Evolutionary conservation across 2,888 invertebrate species (phyloP), one percentile per base, ranked within the genome.

Genomic region (Malachius bipustulatus): DNA sequence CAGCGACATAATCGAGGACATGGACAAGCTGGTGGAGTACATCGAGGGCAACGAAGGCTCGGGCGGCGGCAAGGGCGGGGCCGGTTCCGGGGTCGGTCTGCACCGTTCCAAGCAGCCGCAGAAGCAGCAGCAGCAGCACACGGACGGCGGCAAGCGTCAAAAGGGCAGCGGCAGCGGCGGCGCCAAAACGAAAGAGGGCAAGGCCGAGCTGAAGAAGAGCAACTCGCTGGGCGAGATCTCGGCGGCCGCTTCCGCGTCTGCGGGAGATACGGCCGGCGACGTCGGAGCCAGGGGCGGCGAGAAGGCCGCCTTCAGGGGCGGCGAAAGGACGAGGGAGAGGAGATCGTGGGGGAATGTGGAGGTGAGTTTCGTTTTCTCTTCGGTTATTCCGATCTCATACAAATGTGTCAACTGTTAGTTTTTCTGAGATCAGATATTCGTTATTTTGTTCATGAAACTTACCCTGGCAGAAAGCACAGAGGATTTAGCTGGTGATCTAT

Each of bases 201-300:
- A 64, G 24, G 51, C 29, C 32, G 66, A 67, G 43, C 52, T 73
- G 38, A 75, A 81, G 55, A 80, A 83, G 46, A 77, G 82, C 44
- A 78, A 81, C 55, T 84, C 84, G 16, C 64, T 87, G 48, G 84
- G 85, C 59, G 87, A 87, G 63, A 72, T 84, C 30, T 82, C 82
- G 31, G 77, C 79, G 47, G 76, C 80, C 38, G 79, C 75, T 59
- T 66, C 82, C 44, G 80, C 79, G 51, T 81, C 81, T 51, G 68
- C 77, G 36, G 43, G 35, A 19, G 49, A 51, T 30, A 44, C 77
- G 24, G 32, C 40, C 26, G 45, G 52, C 34, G 37, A 49, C 39
- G 33, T 69, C 69, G 34, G 60, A 68, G 32, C 56, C 60, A 10
- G 30, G 30, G n/a, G 35, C 30, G 32, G 38, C 16, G 37, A 50